A percentile compares a stretch with the other conserved stretches of the same genome.
Conservation (phyloP, 2,113 vertebrate species). For the Dasyurus viverrinus region DNA sequence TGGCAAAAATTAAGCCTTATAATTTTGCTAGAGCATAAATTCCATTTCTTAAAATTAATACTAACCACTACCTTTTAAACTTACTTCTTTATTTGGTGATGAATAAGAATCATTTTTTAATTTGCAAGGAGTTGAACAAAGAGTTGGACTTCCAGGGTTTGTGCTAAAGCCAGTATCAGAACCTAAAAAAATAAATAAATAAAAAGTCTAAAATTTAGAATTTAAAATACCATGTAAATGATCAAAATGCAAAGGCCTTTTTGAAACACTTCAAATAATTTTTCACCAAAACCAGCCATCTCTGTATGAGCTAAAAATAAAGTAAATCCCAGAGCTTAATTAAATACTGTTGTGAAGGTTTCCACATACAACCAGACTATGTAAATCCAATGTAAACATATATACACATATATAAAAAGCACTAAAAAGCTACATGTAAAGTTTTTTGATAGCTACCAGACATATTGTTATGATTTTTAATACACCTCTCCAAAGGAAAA, state of each 20-base stretch:
- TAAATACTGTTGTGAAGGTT: background rate
- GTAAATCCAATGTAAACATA: conserved; percentile 19
- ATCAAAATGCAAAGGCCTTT: background rate
- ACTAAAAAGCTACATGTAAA: background rate
- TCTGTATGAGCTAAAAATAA: background rate
- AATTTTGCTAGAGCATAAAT: conserved; percentile 20
- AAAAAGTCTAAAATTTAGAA: background rate
- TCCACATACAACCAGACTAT: background rate
- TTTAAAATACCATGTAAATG: background rate
- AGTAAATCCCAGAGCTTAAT: background rate
- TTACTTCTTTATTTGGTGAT: conserved; percentile 46
- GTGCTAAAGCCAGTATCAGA: conserved; percentile 55
- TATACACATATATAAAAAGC: background rate
- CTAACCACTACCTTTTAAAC: conserved; percentile 36
- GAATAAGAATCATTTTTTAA: conserved; percentile 34
- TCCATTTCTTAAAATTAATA: conserved; percentile 45
- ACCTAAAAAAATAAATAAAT: conserved; percentile 57
- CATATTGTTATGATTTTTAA: background rate
- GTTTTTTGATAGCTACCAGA: background rate
- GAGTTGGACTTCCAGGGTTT: conserved; percentile 58
- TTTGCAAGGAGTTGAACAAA: conserved; percentile 36
- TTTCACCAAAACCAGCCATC: background rate
- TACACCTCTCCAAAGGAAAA: background rate
- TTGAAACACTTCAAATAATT: background rate
- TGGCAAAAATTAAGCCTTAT: conserved; percentile 49